Conservation (phyloP, 2,888 invertebrate genomes). For the Lamproptera curius region DNA sequence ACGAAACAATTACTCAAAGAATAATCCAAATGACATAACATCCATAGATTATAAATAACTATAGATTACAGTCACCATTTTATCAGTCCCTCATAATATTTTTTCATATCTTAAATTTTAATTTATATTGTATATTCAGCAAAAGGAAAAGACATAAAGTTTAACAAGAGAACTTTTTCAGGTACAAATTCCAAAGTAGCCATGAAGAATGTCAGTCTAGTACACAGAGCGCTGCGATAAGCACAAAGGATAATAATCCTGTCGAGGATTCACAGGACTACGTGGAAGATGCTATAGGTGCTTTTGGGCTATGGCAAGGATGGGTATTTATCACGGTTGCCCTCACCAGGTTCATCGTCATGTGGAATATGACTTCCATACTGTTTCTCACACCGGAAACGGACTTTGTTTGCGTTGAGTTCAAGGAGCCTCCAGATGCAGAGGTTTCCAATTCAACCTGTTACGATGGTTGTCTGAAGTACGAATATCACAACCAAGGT, state of each 20-base stretch:
- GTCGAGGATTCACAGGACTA: constrained; percentile 41
- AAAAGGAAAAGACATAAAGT: too few species aligned
- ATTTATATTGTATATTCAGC: too few species aligned
- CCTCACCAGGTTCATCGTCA: constrained; percentile 34
- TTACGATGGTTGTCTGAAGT: constrained; percentile 43
- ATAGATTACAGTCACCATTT: too few species aligned
- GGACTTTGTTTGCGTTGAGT: constrained; percentile 39
- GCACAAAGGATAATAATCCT: constrained; percentile 12
- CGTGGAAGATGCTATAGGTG: constrained; percentile 45
- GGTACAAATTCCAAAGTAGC: background rate
- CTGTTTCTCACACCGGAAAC: constrained; percentile 46
- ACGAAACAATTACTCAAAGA: too few species aligned
- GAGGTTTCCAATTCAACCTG: constrained; percentile 39
- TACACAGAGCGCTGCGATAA: background rate
- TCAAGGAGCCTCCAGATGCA: constrained; percentile 29
- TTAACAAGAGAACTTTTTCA: background rate
- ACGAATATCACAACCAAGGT: constrained; percentile 35
- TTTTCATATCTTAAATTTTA: too few species aligned
- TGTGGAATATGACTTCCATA: constrained; percentile 42
- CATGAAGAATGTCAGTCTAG: constrained; percentile 12
- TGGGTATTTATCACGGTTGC: constrained; percentile 30
- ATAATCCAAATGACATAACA: background rate
- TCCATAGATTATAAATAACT: too few species aligned
- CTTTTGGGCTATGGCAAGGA: constrained; percentile 46
- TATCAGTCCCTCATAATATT: too few species aligned